Evolutionary conservation across 2,113 vertebrate genomes (phyloP), one percentile per base, ranked within the genome.

Genomic region (Puntigrus tetrazona): DNA sequence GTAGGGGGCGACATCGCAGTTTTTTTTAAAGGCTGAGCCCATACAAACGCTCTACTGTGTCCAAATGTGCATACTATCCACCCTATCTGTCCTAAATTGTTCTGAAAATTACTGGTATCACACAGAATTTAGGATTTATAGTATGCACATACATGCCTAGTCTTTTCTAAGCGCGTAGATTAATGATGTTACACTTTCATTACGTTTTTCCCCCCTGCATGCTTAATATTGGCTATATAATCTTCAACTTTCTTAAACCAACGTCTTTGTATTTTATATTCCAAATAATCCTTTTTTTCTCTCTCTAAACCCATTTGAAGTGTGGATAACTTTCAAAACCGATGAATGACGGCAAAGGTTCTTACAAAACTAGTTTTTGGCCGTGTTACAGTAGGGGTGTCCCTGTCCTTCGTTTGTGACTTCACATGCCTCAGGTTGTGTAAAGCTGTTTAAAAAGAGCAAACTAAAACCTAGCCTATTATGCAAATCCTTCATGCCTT

Each of bases 361-460:
- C 36, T 41, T 43, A 4, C 3, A 8, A 47, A 65, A 65, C n/a
- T 27, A 27, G n/a, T 43, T 8, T 45, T 22, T 79, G 57, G 36
- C n/a, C 43, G 11, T 27, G 38, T 63, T 16, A 78, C 57, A 43
- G 5, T 4, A 29, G 78, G 57, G 57, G 57, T 79, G 57, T 79
- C 78, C 78, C 57, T 45, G 78, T 63, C 16, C 36, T 65, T 65
- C 57, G n/a, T 63, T 29, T 11, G 57, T 80, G 57, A 80, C 2
- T 2, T 34, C 22, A 38, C 50, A 27, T 41, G 20, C 22, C 59
- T 65, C 25, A 22, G 59, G 38, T 80, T 80, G 38, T 20, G 25
- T 20, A 67, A 67, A 20, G 43, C 27, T 61, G 14, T 3, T 6
- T 38, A 79, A 41, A 14, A 57, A 38, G 50, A 78, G 75, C 4